Base-by-base conservation (phyloP, 2,113 vertebrate species). In the Zapornia atra region DNA sequence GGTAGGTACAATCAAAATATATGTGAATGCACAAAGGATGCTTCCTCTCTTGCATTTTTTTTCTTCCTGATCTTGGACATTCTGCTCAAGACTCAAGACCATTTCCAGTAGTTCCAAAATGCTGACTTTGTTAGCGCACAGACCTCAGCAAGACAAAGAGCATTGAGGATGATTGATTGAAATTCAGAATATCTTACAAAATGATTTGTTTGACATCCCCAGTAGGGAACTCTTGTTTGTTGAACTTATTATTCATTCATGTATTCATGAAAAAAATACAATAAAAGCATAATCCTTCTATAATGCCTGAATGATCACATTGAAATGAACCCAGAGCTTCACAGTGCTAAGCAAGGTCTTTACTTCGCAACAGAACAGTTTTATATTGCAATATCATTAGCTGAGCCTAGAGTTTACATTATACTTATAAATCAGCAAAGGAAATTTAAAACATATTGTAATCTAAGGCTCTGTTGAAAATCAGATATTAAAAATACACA, bases 231-330 rank as follows among this genome's bases (percentile, higher is more conserved):
- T 95, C 93, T 96, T 98, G 97, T 97, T 98, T 98, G 97, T 97
- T 97, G 96, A 98, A 97, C 97, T 97, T 97, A 97, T 98, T 98
- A 97, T 95, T 97, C 97, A 98, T 98, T 98, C 97, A 98, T 98
- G 94, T 98, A 98, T 98, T 98, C 98, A 98, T 98, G 96, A 95
- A 97, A 97, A 95, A 97, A 97, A 97, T 96, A 98, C 94, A 98
- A 97, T 97, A 97, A 98, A 98, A 97, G 95, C 87, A 97, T 98
- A 98, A 98, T 98, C 96, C 97, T 94, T 94, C 80, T 96, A 97
- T 87, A 97, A 96, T 95, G 88, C 95, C 96, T 97, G 96, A 97
- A 97, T 97, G 96, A 98, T 98, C 97, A 97, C 96, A 98, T 88
- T 97, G 96, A 98, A 98, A 98, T 97, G 97, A 98, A 97, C 91